phyloP scores from a whole-genome alignment of 2,113 vertebrate genomes.

The Thunnus maccoyii region DNA sequence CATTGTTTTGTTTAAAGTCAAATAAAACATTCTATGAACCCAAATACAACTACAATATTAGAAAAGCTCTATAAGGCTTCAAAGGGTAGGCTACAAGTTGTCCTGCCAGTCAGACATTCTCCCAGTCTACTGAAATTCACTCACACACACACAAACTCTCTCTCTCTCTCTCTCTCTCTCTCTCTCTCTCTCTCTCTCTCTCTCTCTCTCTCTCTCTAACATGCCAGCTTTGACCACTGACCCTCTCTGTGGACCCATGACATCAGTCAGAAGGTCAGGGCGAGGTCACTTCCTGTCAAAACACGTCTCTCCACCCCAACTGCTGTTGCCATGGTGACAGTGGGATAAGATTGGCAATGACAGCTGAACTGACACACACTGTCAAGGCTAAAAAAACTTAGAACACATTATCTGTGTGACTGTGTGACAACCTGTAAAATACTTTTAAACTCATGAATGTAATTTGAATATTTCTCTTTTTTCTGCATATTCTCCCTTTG shows the following conservation, averaged over 20 bases:
- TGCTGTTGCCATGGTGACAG: slow-evolving; percentile 42
- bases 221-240: slow-evolving; percentile 47
- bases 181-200: background rate
- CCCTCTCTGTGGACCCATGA: slow-evolving; percentile 21
- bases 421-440: too few relatives aligned
- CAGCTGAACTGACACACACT: slow-evolving; percentile 17
- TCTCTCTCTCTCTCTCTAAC: background rate
- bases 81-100: background rate
- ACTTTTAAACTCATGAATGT: too few relatives aligned
- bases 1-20: too few relatives aligned
- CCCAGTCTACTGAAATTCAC: background rate
- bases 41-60: too few relatives aligned
- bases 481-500: background rate
- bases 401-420: background rate
- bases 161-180: too few relatives aligned
- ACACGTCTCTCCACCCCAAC: slow-evolving; percentile 25
- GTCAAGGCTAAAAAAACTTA: slow-evolving; percentile 3
- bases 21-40: too few relatives aligned
- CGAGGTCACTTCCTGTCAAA: slow-evolving; percentile 60
- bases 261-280: slow-evolving; percentile 44
- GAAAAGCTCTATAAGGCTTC: background rate
- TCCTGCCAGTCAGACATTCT: slow-evolving; percentile 21
- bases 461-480: too few relatives aligned
- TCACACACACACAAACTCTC: slow-evolving; percentile 12
- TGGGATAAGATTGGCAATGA: slow-evolving; percentile 1